Base-by-base conservation (phyloP, 1,140 invertebrate species). In the Nasonia giraulti region DNA sequence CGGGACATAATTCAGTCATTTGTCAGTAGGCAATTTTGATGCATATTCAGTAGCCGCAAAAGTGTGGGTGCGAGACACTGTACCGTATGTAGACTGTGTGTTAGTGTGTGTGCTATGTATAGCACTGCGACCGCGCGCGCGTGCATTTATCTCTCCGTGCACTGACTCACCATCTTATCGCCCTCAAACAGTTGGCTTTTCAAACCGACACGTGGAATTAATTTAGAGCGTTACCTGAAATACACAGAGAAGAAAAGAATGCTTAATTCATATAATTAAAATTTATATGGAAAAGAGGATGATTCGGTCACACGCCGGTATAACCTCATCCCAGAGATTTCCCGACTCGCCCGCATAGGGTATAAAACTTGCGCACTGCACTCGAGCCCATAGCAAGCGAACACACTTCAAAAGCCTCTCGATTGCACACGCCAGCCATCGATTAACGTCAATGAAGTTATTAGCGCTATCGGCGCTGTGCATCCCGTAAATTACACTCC, bases 401-500 rank as follows among this genome's bases (percentile, higher is more conserved):
- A 7, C 10, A 33, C 23, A 23, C 20, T 75, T 75, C 27, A 75
- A 75, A 75, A 75, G 27, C 74, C 37, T 31, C 69, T 73, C 27
- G 27, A 31, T 33, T 31, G 10, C 55, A 5, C 55, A n/a, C 6
- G 55, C 17, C 55, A 17, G 55, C 12, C 23, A 44, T 78, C 82
- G 76, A 79, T 84, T 62, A 73, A 73, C 76, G 76, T 62, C 66
- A 79, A 84, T 74, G 82, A 91, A 89, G 91, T 92, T 91, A 90
- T 91, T 91, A 90, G 88, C 89, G 88, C 89, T 91, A 91, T 92
- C 89, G 89, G 85, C 81, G 80, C 84, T 40, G 86, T 79, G 86
- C 87, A 86, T 68, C 86, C 73, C 88, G 88, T 91, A 89, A 91
- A 91, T 92, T 88, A 86, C 14, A 14, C 47, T 14, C 47, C 47